phyloP scores from a whole-genome alignment of 2,797 vertebrate species.

The Siniperca scherzeri region DNA sequence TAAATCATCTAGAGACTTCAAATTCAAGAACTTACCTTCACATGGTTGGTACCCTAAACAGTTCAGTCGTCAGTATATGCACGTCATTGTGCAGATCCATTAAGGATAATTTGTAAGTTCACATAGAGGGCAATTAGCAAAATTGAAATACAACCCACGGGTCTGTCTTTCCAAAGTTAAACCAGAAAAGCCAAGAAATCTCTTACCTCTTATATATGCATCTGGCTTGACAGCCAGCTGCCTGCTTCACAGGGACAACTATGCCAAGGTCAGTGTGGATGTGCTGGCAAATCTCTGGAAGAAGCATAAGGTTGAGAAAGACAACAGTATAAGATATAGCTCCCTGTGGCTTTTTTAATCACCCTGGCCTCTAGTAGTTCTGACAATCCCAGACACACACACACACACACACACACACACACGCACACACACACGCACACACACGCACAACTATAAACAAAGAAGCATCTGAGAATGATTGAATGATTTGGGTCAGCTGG shows the following conservation, averaged over 20 bases:
- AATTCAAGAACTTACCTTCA: neutral
- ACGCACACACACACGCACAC: conserved; percentile 13
- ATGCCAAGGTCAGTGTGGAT: conserved; percentile 29
- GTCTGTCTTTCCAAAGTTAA: conserved; percentile 1
- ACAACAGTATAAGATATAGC: conserved; percentile 11
- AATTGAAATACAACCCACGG: conserved; percentile 18
- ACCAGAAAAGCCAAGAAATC: conserved; percentile 20
- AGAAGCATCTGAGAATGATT: neutral
- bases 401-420: conserved; percentile 1
- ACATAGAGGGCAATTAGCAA: neutral
- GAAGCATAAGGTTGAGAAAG: neutral
- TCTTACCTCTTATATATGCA: conserved; percentile 21
- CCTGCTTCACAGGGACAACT: conserved; percentile 16
- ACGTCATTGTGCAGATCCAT: neutral
- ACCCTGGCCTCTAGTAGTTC: neutral
- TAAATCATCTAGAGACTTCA: neutral
- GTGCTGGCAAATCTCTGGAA: conserved; percentile 18
- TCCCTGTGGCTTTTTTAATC: conserved; percentile 4
- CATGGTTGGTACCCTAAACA: neutral
- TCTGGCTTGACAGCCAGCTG: conserved; percentile 13
- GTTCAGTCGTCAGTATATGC: neutral
- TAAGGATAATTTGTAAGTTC: conserved; percentile 1
- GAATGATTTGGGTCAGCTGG: neutral
- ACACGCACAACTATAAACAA: conserved; percentile 1
- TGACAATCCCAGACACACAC: conserved; percentile 13